A percentile compares a stretch with the other conserved stretches of the same genome.
Conservation (phyloP, 2,888 invertebrate genomes). For the Hypomecis punctinalis region DNA sequence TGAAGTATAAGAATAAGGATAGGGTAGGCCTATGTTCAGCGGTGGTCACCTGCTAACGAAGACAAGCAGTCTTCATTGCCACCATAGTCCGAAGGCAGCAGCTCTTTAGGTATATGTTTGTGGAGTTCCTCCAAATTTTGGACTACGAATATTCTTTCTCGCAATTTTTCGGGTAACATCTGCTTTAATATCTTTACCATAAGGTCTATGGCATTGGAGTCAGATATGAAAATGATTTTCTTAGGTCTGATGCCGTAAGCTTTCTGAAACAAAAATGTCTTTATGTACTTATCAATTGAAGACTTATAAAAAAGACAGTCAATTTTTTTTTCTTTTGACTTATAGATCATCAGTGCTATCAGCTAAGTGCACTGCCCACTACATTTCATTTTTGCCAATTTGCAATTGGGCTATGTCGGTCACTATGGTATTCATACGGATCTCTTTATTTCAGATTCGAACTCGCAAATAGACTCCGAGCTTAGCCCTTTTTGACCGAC, state of each 20-base stretch:
- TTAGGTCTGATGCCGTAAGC: conserved; percentile 65
- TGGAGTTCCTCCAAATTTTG: conserved; percentile 29
- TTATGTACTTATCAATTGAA: too few relatives aligned
- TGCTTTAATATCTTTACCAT: conserved; percentile 64
- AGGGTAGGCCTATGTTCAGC: not conserved
- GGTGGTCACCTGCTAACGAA: not conserved
- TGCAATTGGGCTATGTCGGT: too few relatives aligned
- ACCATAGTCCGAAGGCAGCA: conserved; percentile 39
- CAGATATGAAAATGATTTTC: conserved; percentile 67
- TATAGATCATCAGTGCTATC: too few relatives aligned
- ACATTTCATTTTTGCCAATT: too few relatives aligned
- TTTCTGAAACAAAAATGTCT: conserved; percentile 51
- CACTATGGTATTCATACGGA: too few relatives aligned
- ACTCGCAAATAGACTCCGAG: too few relatives aligned
- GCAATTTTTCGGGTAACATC: conserved; percentile 41
- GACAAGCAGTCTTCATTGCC: conserved; percentile 31
- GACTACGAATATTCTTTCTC: conserved; percentile 31
- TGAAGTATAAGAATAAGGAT: too few relatives aligned
- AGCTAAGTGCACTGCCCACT: too few relatives aligned
- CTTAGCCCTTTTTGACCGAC: too few relatives aligned
- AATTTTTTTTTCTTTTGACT: not conserved
- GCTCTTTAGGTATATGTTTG: conserved; percentile 20
- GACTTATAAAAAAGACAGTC: too few relatives aligned
- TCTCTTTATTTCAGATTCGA: too few relatives aligned
- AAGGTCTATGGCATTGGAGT: conserved; percentile 65